phyloP scores from a whole-genome alignment of 2,113 vertebrate species.

The Colius striatus region DNA sequence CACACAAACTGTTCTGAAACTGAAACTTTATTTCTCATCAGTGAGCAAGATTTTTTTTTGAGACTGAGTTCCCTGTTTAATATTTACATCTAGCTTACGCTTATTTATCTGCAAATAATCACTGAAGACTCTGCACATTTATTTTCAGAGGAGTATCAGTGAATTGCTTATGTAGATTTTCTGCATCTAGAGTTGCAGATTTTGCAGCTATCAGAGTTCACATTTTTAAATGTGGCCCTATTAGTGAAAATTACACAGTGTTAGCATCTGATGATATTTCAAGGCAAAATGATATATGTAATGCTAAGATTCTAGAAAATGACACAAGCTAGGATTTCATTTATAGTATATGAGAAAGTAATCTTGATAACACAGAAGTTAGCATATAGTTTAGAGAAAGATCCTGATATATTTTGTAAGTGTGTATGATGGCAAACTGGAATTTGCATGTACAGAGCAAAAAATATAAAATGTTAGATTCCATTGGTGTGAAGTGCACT shows the following conservation, averaged over 20 bases:
- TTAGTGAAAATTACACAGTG: not conserved
- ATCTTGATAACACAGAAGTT: not conserved
- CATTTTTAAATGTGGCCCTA: not conserved
- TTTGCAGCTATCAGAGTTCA: not conserved
- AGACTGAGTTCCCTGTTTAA: not conserved
- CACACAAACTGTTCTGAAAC: not conserved
- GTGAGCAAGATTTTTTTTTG: not conserved
- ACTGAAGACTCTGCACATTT: not conserved
- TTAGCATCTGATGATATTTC: not conserved
- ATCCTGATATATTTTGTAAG: not conserved
- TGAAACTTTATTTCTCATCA: not conserved
- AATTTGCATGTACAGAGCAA: not conserved
- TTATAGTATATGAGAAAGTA: not conserved
- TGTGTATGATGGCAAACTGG: not conserved
- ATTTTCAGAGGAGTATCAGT: not conserved
- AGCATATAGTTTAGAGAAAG: not conserved
- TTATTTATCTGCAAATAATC: constrained; percentile 1
- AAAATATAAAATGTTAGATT: not conserved
- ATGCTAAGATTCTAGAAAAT: not conserved
- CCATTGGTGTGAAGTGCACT: not conserved
- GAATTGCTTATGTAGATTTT: not conserved
- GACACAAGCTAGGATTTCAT: not conserved
- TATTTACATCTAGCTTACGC: not conserved
- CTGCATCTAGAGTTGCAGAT: not conserved
- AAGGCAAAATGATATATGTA: not conserved